These are phyloP conservation scores for Halcyon chelicuti DNA, from an alignment of 2,797 vertebrate genomes.

Conservation along the genomic window DNA sequence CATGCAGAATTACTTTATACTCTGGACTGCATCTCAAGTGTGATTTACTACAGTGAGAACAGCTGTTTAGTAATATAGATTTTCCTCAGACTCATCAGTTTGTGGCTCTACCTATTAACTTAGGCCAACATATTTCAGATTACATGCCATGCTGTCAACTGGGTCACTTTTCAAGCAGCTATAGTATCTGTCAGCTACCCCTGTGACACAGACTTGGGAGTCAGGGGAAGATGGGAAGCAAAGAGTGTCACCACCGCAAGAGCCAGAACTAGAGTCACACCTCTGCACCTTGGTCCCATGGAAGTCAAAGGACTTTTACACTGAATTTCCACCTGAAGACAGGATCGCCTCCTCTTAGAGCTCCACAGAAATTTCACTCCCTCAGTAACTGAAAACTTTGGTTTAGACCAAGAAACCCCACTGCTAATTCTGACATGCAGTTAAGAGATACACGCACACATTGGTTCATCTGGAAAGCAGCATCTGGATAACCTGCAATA, in stretches of 20 bases:
- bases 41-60: not conserved
- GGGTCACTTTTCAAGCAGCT: not conserved
- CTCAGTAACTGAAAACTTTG: not conserved
- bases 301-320: not conserved
- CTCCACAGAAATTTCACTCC: not conserved
- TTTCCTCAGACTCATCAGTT: not conserved
- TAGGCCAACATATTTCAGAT: not conserved
- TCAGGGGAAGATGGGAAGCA: not conserved
- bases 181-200: not conserved
- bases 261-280: not conserved
- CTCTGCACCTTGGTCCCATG: not conserved
- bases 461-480: not conserved
- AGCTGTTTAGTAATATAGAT: not conserved
- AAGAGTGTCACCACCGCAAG: not conserved
- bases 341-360: not conserved
- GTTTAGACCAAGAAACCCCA: not conserved
- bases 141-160: not conserved
- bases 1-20: not conserved
- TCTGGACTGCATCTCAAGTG: not conserved
- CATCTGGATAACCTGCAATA: not conserved
- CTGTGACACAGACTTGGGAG: not conserved
- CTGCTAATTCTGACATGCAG: not conserved
- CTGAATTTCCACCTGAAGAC: not conserved
- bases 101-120: not conserved
- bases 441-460: not conserved